These are phyloP conservation scores for Cariama cristata DNA, from an alignment of 2,113 vertebrate species.

Conservation along the genomic window DNA sequence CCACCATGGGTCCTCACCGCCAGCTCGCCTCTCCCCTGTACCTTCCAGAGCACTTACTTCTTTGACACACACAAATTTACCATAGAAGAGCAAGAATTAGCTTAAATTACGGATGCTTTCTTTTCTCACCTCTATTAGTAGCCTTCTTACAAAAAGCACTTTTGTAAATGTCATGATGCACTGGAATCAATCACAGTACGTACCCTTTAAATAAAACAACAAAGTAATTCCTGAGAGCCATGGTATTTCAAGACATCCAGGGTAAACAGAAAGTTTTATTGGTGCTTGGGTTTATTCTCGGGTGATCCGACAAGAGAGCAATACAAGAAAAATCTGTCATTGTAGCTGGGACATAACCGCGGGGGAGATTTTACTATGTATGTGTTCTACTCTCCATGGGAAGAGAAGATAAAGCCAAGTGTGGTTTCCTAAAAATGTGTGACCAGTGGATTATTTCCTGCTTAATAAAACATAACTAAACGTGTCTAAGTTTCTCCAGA, in stretches of 20 bases:
- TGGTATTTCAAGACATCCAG: slow-evolving; percentile 63
- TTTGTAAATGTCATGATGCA: slow-evolving; percentile 60
- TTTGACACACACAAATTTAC: background rate
- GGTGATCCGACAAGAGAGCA: background rate
- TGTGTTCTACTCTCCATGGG: background rate
- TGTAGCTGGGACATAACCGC: background rate
- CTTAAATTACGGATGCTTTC: background rate
- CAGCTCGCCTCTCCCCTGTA: background rate
- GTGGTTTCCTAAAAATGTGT: slow-evolving; percentile 34
- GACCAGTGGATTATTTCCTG: slow-evolving; percentile 43
- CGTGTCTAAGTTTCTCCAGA: slow-evolving; percentile 27
- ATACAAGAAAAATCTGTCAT: background rate
- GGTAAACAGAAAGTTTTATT: slow-evolving; percentile 52
- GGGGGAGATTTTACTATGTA: background rate
- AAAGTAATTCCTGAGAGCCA: slow-evolving; percentile 54
- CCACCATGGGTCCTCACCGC: fast-evolving
- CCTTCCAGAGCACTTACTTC: background rate
- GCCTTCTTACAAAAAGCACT: slow-evolving; percentile 35
- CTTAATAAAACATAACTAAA: slow-evolving; percentile 29
- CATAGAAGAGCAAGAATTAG: background rate
- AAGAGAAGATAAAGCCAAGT: slow-evolving; percentile 15
- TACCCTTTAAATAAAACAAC: slow-evolving; percentile 65
- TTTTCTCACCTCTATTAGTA: background rate
- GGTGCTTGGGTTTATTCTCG: slow-evolving; percentile 5
- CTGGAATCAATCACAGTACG: slow-evolving; percentile 36